Conservation (phyloP, 2,113 vertebrate species). For the Podarcis raffonei region DNA sequence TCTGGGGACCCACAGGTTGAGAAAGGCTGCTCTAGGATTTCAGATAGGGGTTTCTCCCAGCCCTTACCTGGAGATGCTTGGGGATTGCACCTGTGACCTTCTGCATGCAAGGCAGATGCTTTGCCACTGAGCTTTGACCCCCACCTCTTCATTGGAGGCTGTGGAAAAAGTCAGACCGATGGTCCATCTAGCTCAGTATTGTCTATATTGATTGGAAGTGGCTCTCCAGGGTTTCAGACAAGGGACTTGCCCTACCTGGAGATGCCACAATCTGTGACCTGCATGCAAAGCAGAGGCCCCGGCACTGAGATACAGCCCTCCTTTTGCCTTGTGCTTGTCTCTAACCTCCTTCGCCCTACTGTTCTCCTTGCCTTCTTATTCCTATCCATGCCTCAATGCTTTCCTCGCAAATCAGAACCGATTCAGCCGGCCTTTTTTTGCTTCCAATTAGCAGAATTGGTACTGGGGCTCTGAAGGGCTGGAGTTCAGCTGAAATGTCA, state of each 20-base stretch:
- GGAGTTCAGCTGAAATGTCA: background rate
- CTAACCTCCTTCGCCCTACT: background rate
- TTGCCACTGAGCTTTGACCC: no score
- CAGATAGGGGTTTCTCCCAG: no score
- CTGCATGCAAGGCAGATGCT: no score
- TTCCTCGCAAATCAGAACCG: background rate
- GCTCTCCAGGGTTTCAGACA: no score
- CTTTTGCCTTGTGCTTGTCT: background rate
- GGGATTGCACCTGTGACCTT: no score
- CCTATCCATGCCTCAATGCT: background rate
- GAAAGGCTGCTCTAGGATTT: no score
- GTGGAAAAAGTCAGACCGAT: no score
- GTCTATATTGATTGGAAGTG: no score
- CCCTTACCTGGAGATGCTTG: no score
- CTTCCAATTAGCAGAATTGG: background rate
- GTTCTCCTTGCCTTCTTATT: background rate
- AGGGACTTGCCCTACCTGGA: background rate
- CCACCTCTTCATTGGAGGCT: no score
- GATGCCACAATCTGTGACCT: background rate
- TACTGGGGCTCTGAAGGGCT: accelerated
- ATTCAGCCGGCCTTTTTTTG: background rate
- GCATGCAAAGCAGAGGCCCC: background rate
- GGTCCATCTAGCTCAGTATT: no score
- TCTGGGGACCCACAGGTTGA: no score
- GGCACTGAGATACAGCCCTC: background rate